phyloP scores from a whole-genome alignment of 92 coral and sea anemone genomes.

The Blastomussa wellsi region DNA sequence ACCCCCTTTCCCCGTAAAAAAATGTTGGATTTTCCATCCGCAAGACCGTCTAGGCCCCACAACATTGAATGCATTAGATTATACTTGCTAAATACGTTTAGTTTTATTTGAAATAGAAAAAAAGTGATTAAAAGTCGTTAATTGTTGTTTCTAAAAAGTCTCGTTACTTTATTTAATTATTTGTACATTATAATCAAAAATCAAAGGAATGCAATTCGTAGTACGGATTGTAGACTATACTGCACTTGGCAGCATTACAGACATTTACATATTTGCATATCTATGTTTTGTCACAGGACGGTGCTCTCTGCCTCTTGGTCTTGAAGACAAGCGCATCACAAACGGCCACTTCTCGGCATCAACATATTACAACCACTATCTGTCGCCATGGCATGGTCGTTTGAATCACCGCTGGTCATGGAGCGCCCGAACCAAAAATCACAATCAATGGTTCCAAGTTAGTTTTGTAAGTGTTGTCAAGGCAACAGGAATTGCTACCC shows the following conservation, averaged over 20 bases:
- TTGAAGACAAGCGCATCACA: constrained; percentile 75
- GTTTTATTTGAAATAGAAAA: no score
- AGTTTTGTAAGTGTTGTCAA: constrained; percentile 50
- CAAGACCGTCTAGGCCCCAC: no score
- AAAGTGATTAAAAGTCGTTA: no score
- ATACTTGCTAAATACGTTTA: no score
- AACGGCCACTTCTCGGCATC: constrained; percentile 73
- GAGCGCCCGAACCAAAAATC: constrained; percentile 59
- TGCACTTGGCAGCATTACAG: background rate
- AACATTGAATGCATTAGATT: no score
- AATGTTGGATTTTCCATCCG: no score
- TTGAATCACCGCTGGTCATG: constrained; percentile 74
- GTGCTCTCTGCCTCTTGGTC: constrained; percentile 68
- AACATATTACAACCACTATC: constrained; percentile 47
- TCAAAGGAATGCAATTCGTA: background rate
- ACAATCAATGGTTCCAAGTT: constrained; percentile 82
- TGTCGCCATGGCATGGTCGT: constrained; percentile 64
- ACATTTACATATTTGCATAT: background rate
- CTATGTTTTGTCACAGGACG: constrained; percentile 21
- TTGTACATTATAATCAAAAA: background rate
- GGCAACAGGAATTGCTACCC: constrained; percentile 83
- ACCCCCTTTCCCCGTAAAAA: no score
- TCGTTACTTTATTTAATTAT: no score
- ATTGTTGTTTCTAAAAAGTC: no score
- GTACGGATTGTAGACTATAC: background rate